phyloP scores from a whole-genome alignment of 2,888 invertebrate species.

The Cartodere bifasciata region DNA sequence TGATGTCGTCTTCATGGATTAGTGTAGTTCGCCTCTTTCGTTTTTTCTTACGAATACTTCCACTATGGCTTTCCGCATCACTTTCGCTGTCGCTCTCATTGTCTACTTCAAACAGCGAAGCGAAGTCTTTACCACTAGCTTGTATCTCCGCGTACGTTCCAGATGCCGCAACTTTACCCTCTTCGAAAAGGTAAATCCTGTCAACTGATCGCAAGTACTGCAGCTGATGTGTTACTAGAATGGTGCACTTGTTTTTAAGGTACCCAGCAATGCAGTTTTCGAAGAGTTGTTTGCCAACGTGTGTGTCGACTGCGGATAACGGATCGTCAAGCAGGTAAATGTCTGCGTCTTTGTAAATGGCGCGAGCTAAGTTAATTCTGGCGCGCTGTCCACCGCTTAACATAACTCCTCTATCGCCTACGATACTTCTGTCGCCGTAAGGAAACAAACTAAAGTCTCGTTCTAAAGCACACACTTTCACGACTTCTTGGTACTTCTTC shows the following conservation, averaged over 20 bases:
- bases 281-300: conserved; percentile 76
- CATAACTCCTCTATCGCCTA: conserved; percentile 60
- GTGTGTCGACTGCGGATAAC: conserved; percentile 76
- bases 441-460: conserved; percentile 61
- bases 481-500: conserved; percentile 48
- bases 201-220: conserved; percentile 44
- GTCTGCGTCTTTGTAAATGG: conserved; percentile 70
- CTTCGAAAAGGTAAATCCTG: conserved; percentile 43
- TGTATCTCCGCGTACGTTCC: conserved; percentile 58
- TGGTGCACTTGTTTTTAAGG: conserved; percentile 50
- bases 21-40: conserved; percentile 12
- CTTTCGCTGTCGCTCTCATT: conserved; percentile 24
- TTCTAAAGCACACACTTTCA: conserved; percentile 57
- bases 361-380: conserved; percentile 72
- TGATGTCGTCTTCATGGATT: conserved; percentile 10
- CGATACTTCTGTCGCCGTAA: conserved; percentile 65
- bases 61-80: conserved; percentile 19
- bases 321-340: conserved; percentile 83
- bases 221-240: conserved; percentile 63
- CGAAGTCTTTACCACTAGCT: conserved; percentile 60
- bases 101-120: conserved; percentile 34
- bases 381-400: conserved; percentile 74
- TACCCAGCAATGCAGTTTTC: conserved; percentile 57
- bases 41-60: conserved; percentile 11
- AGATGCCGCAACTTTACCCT: conserved; percentile 42